Evolutionary conservation across 2,113 vertebrate genomes (phyloP).

Genomic region (Leucopternis melanops): DNA sequence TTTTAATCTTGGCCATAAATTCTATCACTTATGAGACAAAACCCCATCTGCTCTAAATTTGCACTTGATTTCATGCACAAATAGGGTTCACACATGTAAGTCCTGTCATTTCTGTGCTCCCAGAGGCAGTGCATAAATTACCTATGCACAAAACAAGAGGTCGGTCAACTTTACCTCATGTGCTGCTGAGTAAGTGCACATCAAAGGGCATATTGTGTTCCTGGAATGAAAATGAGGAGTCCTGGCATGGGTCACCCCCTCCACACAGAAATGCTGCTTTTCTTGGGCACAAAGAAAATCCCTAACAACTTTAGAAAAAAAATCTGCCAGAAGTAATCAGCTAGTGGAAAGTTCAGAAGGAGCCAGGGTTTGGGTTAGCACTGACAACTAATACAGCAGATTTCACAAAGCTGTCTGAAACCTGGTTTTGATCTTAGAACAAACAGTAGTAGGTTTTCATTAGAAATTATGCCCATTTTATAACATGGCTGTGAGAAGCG

Average conservation of each 20-base stretch:
- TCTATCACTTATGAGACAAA: conserved; percentile 5
- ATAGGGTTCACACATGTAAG: conserved; percentile 53
- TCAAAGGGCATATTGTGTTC: conserved; percentile 32
- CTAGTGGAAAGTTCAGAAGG: background rate
- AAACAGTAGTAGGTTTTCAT: background rate
- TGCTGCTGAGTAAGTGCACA: conserved; percentile 1
- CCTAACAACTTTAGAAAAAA: background rate
- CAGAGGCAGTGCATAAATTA: conserved; percentile 55
- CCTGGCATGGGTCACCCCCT: background rate
- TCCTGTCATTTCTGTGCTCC: conserved; percentile 30
- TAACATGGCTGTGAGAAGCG: background rate
- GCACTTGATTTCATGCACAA: conserved; percentile 53
- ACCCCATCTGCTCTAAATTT: conserved; percentile 60
- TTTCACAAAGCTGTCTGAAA: background rate
- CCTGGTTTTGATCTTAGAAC: background rate
- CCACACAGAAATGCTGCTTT: background rate
- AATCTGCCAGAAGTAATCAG: background rate
- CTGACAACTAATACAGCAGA: background rate
- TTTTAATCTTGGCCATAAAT: conserved; percentile 44
- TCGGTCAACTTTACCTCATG: background rate
- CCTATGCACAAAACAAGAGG: background rate
- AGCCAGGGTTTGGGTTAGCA: background rate
- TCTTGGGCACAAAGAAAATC: background rate
- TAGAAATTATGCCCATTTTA: background rate
- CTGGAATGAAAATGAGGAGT: background rate